These are phyloP conservation scores for Microctonus brassicae DNA, from an alignment of 2,888 invertebrate genomes.

Conservation along the genomic window DNA sequence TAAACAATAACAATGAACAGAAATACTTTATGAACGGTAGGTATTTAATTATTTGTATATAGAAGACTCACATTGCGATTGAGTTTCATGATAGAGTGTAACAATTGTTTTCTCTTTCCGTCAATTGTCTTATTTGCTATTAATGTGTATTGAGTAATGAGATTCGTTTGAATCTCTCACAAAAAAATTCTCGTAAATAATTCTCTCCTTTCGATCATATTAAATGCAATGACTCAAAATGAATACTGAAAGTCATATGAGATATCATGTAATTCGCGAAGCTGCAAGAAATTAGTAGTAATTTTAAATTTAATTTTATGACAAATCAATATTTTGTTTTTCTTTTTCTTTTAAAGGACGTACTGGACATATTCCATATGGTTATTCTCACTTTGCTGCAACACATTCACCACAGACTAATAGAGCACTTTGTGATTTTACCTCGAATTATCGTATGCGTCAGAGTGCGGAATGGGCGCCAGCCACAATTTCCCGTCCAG, in stretches of 20 bases:
- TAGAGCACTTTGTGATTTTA: conserved; percentile 81
- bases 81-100: not conserved
- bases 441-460: conserved; percentile 80
- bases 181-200: not conserved
- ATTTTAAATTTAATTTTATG: not conserved
- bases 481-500: conserved; percentile 73
- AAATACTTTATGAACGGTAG: conserved; percentile 78
- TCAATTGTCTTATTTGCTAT: conserved; percentile 34
- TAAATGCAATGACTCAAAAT: not conserved
- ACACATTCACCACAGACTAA: conserved; percentile 77
- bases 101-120: conserved; percentile 10
- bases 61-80: not conserved
- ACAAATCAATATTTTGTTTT: too few relatives aligned
- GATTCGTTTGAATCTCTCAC: not conserved
- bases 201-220: not conserved
- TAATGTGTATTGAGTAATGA: not conserved
- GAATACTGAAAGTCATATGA: conserved; percentile 44
- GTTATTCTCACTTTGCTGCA: conserved; percentile 76
- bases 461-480: conserved; percentile 84
- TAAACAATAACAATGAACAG: conserved; percentile 75
- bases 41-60: not conserved
- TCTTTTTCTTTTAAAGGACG: conserved; percentile 72
- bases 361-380: conserved; percentile 78
- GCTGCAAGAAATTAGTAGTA: conserved; percentile 49
- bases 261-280: conserved; percentile 51